Evolutionary conservation across 2,797 vertebrate species (phyloP).

Genomic region (Phoxinus dragarum): DNA sequence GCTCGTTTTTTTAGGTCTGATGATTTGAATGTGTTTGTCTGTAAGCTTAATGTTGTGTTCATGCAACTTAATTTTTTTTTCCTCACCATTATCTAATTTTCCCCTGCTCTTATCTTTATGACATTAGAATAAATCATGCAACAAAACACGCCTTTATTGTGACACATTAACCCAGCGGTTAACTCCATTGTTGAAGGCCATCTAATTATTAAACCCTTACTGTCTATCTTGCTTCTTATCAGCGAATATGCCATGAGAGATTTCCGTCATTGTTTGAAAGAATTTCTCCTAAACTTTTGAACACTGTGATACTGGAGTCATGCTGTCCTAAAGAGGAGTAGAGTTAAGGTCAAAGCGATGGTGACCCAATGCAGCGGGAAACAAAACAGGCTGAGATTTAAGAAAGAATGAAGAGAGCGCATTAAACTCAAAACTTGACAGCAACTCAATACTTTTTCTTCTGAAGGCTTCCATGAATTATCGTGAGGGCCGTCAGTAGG

Average conservation of each 20-base stretch:
- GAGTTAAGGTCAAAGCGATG: conserved; percentile 44
- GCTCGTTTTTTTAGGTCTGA: neutral
- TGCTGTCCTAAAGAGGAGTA: conserved; percentile 12
- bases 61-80: neutral
- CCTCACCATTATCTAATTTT: neutral
- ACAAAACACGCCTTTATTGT: conserved; percentile 3
- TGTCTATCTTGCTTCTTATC: neutral
- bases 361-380: conserved; percentile 67
- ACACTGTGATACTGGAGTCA: neutral
- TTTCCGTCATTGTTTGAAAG: neutral
- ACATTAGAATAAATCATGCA: neutral
- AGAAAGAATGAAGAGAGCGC: conserved; percentile 90
- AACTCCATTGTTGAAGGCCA: neutral
- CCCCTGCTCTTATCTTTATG: conserved; percentile 28
- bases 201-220: conserved; percentile 32
- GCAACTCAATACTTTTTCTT: conserved; percentile 78
- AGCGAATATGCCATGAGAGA: neutral
- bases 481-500: conserved; percentile 71
- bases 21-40: neutral
- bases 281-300: neutral
- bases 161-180: conserved; percentile 16
- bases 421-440: conserved; percentile 84
- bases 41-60: neutral
- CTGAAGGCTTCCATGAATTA: conserved; percentile 81
- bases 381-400: conserved; percentile 83